phyloP scores from a whole-genome alignment of 2,797 vertebrate species.

The Muscicapa comitata region DNA sequence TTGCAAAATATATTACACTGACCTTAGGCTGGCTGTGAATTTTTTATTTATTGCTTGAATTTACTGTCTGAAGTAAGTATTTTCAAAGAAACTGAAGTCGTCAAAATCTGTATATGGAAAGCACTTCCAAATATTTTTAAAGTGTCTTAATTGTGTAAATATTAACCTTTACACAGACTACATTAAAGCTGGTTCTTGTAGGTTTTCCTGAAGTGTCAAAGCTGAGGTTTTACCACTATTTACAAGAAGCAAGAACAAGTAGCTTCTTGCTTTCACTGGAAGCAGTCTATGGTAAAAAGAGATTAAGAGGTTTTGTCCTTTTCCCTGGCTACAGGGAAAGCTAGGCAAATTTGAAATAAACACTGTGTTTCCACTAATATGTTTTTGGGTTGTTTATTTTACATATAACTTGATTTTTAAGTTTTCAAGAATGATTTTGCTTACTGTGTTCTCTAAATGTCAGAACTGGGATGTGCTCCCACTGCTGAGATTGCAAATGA shows the following conservation, averaged over 20 bases:
- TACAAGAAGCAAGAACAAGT: background rate
- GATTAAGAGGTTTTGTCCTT: background rate
- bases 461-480: background rate
- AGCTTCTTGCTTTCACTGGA: background rate
- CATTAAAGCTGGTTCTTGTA: background rate
- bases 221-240: background rate
- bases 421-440: background rate
- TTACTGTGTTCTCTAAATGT: background rate
- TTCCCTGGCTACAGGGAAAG: background rate
- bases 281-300: background rate
- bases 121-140: background rate
- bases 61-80: background rate
- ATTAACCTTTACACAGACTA: background rate
- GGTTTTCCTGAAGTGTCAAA: background rate
- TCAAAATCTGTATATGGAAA: background rate
- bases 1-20: background rate
- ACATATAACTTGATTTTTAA: background rate
- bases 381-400: background rate
- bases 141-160: background rate
- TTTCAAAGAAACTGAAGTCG: background rate
- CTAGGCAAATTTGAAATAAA: background rate
- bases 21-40: background rate
- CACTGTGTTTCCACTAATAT: background rate
- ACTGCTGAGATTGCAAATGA: background rate
- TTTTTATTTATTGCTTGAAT: background rate